Evolutionary conservation across 2,113 vertebrate species (phyloP).

Genomic region (Rhabdomys dilectus): DNA sequence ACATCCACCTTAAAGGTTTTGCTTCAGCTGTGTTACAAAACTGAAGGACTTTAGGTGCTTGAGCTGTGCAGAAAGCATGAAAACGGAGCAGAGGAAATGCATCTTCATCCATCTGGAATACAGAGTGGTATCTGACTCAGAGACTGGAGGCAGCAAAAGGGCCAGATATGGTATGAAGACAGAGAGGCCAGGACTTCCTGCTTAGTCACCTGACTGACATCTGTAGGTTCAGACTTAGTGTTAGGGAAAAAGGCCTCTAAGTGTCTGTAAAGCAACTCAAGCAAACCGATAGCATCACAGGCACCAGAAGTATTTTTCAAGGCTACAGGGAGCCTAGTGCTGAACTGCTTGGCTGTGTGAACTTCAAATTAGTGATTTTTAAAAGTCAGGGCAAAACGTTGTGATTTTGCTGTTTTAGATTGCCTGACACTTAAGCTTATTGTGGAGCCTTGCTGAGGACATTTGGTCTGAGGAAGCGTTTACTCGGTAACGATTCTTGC

Average conservation of each 20-base stretch:
- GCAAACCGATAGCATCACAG: neutral
- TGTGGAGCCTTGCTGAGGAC: neutral
- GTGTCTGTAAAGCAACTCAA: neutral
- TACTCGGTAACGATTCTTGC: neutral
- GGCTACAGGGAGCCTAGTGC: neutral
- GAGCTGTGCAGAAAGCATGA: neutral
- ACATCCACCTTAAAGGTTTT: neutral
- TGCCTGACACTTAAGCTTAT: neutral
- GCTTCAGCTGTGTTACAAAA: neutral
- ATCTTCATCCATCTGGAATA: neutral
- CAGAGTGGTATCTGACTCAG: neutral
- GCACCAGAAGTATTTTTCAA: neutral
- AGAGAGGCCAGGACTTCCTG: neutral
- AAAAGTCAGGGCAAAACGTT: neutral
- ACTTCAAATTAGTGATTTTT: neutral
- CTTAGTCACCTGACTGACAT: neutral
- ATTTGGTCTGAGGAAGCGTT: neutral
- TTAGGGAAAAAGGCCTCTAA: neutral
- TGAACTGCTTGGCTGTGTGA: neutral
- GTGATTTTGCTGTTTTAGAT: neutral
- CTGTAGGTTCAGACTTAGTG: neutral
- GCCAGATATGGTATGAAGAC: neutral
- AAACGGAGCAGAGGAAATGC: neutral
- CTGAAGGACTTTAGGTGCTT: neutral
- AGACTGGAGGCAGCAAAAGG: neutral